Evolutionary conservation across 2,113 vertebrate genomes (phyloP), one percentile per base, ranked within the genome.

Genomic region (Rhinoderma darwinii): DNA sequence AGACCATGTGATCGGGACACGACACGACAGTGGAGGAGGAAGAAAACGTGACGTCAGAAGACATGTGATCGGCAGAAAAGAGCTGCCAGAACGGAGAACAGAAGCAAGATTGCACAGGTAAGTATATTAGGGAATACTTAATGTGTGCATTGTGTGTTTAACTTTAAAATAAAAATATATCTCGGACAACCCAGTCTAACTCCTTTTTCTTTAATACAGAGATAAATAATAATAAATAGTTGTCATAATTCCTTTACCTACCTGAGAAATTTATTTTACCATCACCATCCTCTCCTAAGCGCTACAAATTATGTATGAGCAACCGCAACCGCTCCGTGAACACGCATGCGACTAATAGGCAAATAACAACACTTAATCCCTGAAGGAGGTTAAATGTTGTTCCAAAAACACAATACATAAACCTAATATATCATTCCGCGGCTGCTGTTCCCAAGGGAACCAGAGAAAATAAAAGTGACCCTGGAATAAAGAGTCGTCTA

Each of bases 371-470:
- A 8, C 75, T 51, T 51, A 22, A 10, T 51, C 44, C 27, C 44
- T 20, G 18, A 37, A 35, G 27, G 25, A 22, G 18, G 32, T 47
- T 78, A 78, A 78, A 78, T 2, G 32, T 50, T 22, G 44, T 50
- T 30, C 7, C 50, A 54, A 54, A n/a, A 50, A 12, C 32, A 27
- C 15, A 11, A 18, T 17, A 43, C n/a, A 27, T 63, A 44, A 82
- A 82, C 59, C 54, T 66, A 44, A 82, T 30, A 66, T 72, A 41
- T 72, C 59, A 81, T 0, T 14, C 20, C 2, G 56, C 56, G 2
- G 25, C n/a, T 82, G 27, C n/a, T 32, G 56, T 61, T 82, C 79
- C 50, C 56, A 39, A 44, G 54, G 79, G 79, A 66, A 66, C 44
- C 7, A 44, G 25, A 44, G 51, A 66, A 66, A 82, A 15, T 63